Percentiles rank a stretch among this genome's conserved stretches.
phyloP scores from a whole-genome alignment of 2,888 invertebrate species.

The Drosophila atripex region DNA sequence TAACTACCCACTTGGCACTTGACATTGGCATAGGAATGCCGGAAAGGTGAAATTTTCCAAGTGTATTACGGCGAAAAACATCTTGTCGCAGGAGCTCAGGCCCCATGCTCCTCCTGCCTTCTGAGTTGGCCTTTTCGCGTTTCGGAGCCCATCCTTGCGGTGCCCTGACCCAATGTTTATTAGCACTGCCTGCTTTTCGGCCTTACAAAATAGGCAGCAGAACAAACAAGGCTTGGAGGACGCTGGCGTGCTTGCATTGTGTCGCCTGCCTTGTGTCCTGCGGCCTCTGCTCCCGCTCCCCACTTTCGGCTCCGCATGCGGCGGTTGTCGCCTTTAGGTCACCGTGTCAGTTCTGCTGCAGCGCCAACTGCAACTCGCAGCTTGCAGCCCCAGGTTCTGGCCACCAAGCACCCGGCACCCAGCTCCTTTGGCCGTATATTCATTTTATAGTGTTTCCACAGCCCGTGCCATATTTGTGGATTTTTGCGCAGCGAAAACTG shows the following conservation, averaged over 20 bases:
- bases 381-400: conserved; percentile 1
- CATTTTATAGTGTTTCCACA: conserved; percentile 35
- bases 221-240: conserved; percentile 26
- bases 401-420: conserved; percentile 3
- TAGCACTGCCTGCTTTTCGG: conserved; percentile 37
- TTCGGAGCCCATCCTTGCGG: conserved; percentile 4
- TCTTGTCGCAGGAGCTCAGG: conserved; percentile 37
- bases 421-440: conserved; percentile 19
- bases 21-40: conserved; percentile 47
- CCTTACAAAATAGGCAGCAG: conserved; percentile 27
- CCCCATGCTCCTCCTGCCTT: not conserved
- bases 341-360: conserved; percentile 57
- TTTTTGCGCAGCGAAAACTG: conserved; percentile 49
- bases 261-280: conserved; percentile 4
- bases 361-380: conserved; percentile 19
- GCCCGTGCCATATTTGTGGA: conserved; percentile 17
- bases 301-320: conserved; percentile 37
- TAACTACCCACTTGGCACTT: conserved; percentile 57
- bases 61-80: conserved; percentile 47
- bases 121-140: not conserved
- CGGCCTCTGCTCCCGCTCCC: not conserved
- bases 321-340: conserved; percentile 62
- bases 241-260: conserved; percentile 27
- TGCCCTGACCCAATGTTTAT: conserved; percentile 39
- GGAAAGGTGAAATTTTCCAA: conserved; percentile 19